Evolutionary conservation across 2,888 invertebrate species (phyloP), one percentile per base, ranked within the genome.

Genomic region (Campoplex nolae): DNA sequence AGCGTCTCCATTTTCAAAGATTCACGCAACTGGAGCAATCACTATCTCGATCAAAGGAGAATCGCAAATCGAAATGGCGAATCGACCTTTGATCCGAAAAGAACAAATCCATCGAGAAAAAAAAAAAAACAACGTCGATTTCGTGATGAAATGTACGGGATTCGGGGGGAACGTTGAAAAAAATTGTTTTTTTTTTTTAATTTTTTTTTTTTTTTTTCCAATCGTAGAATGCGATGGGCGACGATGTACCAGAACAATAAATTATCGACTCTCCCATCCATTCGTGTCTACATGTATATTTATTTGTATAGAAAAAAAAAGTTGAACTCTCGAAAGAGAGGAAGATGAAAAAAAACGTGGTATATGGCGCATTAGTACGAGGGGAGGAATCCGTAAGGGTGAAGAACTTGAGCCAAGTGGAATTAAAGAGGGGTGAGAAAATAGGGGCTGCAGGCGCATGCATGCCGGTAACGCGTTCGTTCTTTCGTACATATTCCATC

Each of bases 321-420:
- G 62, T 48, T 51, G 58, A 32, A 58, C 54, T 76, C 70, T 62
- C 13, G 62, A 76, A 71, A n/a, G 70, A 42, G 28, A 18, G 38
- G 18, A 65, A 23, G 45, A 23, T 13, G 28, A 70, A 56, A 38
- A 38, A 38, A 23, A 23, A 23, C 23, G 23, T 23, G 23, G 23
- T 38, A 6, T 38, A 38, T 28, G 13, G 38, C 9, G 56, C 38
- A 78, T 76, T 48, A 65, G 54, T 80, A 68, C 58, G 48, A 58
- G 35, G 79, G 71, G 48, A 62, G 58, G 71, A n/a, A n/a, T 38
- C 38, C 38, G 51, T 32, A 56, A 48, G 45, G 58, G 83, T 74
- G 79, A 80, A 80, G 54, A 79, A 74, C 79, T 76, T 75, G 75
- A 76, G 78, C 80, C 83, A 86, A 86, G 79, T 80, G 83, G 78